Percentiles rank a stretch among this genome's conserved stretches.
These are phyloP conservation scores for Turritopsis dohrnii DNA, from an alignment of 30 jellyfish, hydroid and myxozoan genomes.

Conservation along the genomic window DNA sequence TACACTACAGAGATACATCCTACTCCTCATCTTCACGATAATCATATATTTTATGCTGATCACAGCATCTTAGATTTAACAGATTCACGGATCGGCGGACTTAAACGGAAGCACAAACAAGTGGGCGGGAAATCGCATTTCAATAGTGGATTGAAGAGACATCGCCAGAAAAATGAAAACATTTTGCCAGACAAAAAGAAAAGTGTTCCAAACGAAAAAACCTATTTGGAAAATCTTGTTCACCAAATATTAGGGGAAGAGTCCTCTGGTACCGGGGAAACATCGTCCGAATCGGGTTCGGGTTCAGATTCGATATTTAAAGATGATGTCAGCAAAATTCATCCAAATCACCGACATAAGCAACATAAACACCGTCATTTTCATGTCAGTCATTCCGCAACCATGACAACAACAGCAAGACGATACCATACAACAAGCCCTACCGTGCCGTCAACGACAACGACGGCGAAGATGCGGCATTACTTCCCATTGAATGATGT, in stretches of 20 bases:
- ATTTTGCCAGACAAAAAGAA: background rate
- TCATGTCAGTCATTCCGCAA: background rate
- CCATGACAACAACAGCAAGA: constrained; percentile 2
- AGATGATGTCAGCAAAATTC: constrained; percentile 1
- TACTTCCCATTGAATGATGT: constrained; percentile 62
- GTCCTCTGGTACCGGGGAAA: constrained; percentile 20
- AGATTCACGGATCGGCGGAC: background rate
- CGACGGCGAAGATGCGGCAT: constrained; percentile 28
- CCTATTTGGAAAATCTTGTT: constrained; percentile 9
- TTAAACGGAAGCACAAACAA: constrained; percentile 22
- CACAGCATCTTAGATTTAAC: constrained; percentile 2
- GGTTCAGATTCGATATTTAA: constrained; percentile 52
- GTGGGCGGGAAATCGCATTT: background rate
- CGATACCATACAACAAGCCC: background rate
- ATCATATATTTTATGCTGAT: background rate
- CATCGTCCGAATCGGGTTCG: constrained; percentile 5
- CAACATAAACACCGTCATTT: background rate
- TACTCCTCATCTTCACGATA: background rate
- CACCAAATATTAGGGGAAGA: constrained; percentile 23
- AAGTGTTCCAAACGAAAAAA: constrained; percentile 6
- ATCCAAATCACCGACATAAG: background rate
- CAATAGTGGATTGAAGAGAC: background rate
- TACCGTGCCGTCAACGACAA: constrained; percentile 15
- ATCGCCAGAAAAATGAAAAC: background rate
- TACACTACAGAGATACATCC: constrained; percentile 18